Evolutionary conservation across 1,140 invertebrate species (phyloP).

Genomic region (Branchinecta lindahli): DNA sequence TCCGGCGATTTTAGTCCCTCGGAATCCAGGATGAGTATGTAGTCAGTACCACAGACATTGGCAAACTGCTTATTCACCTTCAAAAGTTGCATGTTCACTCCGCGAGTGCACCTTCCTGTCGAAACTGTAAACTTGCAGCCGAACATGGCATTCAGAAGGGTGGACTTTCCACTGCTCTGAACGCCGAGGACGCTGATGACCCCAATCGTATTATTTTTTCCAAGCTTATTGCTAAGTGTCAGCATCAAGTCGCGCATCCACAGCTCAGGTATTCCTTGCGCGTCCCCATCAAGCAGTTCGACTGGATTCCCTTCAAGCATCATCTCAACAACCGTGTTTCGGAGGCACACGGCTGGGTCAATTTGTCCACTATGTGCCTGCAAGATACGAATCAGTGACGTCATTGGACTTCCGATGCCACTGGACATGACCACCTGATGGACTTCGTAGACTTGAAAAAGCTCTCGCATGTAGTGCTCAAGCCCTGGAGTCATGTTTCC

Average conservation of each 20-base stretch:
- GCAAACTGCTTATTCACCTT: neutral
- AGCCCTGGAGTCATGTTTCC: neutral
- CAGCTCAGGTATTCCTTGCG: neutral
- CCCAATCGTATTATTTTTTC: neutral
- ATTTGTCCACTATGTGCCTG: no score
- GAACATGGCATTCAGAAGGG: conserved; percentile 12
- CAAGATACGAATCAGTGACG: no score
- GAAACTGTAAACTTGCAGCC: neutral
- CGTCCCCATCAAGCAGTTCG: conserved; percentile 11
- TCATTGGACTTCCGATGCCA: no score
- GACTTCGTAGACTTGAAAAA: neutral
- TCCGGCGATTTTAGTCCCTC: conserved; percentile 2
- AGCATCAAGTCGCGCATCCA: neutral
- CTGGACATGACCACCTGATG: neutral
- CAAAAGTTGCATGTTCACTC: conserved; percentile 14
- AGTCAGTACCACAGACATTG: neutral
- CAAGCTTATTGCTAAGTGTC: neutral
- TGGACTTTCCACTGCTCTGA: conserved; percentile 14
- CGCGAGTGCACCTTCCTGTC: neutral
- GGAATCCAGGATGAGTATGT: conserved; percentile 6
- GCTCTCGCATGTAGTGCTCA: neutral
- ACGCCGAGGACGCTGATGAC: conserved; percentile 9
- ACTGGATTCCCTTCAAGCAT: neutral
- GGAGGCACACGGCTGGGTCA: neutral
- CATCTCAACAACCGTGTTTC: neutral